A percentile compares a stretch with the other conserved stretches of the same genome.
These are phyloP conservation scores for Jaculus jaculus DNA, from an alignment of 2,113 vertebrate species.

Conservation along the genomic window DNA sequence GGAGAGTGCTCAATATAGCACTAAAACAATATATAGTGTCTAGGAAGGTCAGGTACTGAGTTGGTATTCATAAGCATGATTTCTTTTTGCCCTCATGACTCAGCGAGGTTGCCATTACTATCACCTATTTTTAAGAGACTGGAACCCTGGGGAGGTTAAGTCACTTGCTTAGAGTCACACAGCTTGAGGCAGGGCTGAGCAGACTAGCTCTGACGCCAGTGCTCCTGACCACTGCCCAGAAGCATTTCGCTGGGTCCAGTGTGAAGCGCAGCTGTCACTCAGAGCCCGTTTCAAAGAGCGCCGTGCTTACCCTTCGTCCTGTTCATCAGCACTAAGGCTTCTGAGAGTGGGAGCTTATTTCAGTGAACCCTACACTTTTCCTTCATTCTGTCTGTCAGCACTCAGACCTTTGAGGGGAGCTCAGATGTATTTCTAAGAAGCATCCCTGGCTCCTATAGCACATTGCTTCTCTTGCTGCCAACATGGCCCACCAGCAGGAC, in stretches of 20 bases:
- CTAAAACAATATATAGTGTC: background rate
- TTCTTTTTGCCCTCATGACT: background rate
- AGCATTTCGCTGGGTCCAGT: background rate
- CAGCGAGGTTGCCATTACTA: background rate
- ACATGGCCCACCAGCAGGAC: background rate
- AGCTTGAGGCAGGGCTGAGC: background rate
- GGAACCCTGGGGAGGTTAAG: background rate
- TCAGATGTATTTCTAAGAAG: slow-evolving; percentile 42
- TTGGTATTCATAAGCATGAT: background rate
- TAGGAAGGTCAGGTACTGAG: background rate
- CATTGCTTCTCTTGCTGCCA: slow-evolving; percentile 40
- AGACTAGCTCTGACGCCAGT: background rate
- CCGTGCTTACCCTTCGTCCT: background rate
- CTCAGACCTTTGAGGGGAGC: background rate
- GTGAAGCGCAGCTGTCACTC: background rate
- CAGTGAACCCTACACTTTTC: background rate
- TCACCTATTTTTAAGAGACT: background rate
- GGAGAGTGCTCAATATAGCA: accelerated
- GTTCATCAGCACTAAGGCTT: background rate
- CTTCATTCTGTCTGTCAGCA: background rate
- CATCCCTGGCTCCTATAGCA: background rate
- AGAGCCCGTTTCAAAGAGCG: background rate
- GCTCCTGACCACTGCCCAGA: background rate
- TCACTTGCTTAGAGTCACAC: background rate
- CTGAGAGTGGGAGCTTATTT: background rate